These are phyloP conservation scores for Dolichopus griseipennis DNA, from an alignment of 2,888 invertebrate genomes.

Conservation along the genomic window DNA sequence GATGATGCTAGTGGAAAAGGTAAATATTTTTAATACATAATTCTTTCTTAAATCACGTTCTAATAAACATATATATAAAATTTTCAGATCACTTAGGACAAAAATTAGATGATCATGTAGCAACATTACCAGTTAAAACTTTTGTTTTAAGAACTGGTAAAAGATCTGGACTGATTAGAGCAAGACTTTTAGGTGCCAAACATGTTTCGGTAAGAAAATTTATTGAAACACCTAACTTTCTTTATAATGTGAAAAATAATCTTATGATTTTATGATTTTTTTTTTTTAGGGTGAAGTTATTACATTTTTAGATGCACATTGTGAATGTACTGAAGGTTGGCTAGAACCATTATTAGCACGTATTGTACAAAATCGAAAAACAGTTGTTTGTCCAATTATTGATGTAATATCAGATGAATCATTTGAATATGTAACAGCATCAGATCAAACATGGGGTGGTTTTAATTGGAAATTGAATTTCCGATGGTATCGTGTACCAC, in stretches of 20 bases:
- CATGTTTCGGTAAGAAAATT: constrained; percentile 71
- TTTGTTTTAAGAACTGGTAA: constrained; percentile 82
- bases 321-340: constrained; percentile 83
- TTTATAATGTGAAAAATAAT: too few species aligned
- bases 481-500: constrained; percentile 97
- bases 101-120: constrained; percentile 82
- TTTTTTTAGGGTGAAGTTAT: constrained; percentile 40
- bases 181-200: constrained; percentile 87
- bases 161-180: constrained; percentile 91
- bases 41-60: too few species aligned
- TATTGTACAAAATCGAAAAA: constrained; percentile 83
- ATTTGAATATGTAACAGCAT: constrained; percentile 97
- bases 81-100: constrained; percentile 73
- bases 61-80: too few species aligned
- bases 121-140: constrained; percentile 75
- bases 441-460: constrained; percentile 99
- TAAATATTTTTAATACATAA: constrained; percentile 36
- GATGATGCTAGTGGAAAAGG: constrained; percentile 96
- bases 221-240: too few species aligned
- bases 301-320: constrained; percentile 45
- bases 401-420: constrained; percentile 98
- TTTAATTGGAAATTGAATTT: constrained; percentile 99
- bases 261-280: constrained; percentile 13
- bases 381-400: constrained; percentile 96
- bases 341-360: constrained; percentile 86